phyloP scores from a whole-genome alignment of 2,797 vertebrate genomes.

The Aselliscus stoliczkanus region DNA sequence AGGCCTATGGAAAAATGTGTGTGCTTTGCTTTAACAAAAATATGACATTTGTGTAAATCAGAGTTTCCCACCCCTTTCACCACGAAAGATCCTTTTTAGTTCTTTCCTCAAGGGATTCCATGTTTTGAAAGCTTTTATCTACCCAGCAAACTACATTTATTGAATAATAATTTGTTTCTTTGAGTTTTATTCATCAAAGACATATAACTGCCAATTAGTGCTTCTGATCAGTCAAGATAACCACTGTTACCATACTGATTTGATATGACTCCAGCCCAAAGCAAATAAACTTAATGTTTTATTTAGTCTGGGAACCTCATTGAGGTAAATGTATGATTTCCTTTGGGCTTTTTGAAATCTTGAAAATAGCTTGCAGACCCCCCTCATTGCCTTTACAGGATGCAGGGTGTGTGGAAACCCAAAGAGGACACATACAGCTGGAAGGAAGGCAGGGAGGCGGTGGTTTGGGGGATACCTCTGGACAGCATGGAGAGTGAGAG shows the following conservation, averaged over 20 bases:
- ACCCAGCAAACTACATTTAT: slow-evolving; percentile 58
- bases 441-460: background rate
- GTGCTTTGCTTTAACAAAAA: slow-evolving; percentile 47
- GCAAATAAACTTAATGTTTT: slow-evolving; percentile 66
- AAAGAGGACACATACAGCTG: no score
- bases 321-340: slow-evolving; percentile 60
- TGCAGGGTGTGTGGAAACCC: background rate
- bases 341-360: slow-evolving; percentile 61
- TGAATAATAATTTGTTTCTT: slow-evolving; percentile 71
- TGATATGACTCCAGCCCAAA: slow-evolving; percentile 53
- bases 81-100: slow-evolving; percentile 36
- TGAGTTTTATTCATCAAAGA: slow-evolving; percentile 67
- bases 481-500: background rate
- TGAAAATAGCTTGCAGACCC: slow-evolving; percentile 44
- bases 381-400: background rate
- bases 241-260: background rate
- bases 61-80: background rate
- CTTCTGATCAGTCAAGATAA: slow-evolving; percentile 60
- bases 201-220: slow-evolving; percentile 54
- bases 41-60: background rate
- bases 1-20: slow-evolving; percentile 3
- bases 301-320: slow-evolving; percentile 71
- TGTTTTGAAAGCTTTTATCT: slow-evolving; percentile 70
- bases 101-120: slow-evolving; percentile 46
- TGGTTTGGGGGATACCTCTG: background rate